Evolutionary conservation across 1,140 invertebrate genomes (phyloP).

Genomic region (Stegodyphus dumicola): DNA sequence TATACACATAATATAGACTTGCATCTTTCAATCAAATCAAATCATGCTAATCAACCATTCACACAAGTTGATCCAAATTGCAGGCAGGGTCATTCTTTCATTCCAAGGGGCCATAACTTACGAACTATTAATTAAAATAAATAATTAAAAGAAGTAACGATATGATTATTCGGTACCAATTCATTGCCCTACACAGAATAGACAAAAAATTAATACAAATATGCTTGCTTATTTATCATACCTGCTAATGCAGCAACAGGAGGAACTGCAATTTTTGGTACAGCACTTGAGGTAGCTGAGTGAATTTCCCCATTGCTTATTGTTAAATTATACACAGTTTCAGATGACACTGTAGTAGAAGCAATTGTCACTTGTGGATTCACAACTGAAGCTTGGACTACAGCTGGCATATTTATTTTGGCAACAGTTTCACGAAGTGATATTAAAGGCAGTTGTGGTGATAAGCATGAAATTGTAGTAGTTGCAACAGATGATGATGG

Average conservation of each 20-base stretch:
- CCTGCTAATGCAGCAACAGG: constrained; percentile 43
- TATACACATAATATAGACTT: no score
- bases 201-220: no score
- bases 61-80: no score
- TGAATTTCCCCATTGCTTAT: constrained; percentile 59
- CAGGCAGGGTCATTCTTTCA: no score
- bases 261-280: constrained; percentile 50
- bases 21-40: no score
- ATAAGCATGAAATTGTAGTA: constrained; percentile 31
- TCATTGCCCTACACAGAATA: no score
- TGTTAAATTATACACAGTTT: constrained; percentile 43
- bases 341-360: constrained; percentile 24
- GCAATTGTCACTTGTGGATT: constrained; percentile 19
- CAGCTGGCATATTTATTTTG: constrained; percentile 53
- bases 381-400: constrained; percentile 1
- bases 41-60: no score
- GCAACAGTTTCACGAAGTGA: constrained; percentile 48
- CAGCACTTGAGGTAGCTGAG: constrained; percentile 1
- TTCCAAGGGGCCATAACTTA: no score
- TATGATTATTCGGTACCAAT: no score
- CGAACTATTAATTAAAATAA: no score
- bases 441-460: constrained; percentile 51
- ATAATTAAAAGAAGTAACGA: no score
- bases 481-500: constrained; percentile 31
- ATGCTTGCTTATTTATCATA: not conserved